A percentile compares a stretch with the other conserved stretches of the same genome.
Conservation (phyloP, 2,113 vertebrate species). For the Capreolus pygargus region DNA sequence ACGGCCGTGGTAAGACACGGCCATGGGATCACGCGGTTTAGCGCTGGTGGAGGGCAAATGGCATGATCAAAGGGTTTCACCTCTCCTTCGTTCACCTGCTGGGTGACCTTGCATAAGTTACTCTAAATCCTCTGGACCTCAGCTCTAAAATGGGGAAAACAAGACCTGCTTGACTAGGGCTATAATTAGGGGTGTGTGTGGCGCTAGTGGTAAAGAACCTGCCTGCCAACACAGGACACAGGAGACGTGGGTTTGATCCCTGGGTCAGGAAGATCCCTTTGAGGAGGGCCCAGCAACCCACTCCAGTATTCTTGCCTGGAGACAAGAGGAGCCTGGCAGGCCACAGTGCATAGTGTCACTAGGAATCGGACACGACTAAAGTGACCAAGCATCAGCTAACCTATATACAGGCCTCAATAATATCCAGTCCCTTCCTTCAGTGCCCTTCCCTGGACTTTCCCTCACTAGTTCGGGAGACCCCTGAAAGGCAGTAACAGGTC, state of each 20-base stretch:
- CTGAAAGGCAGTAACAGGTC: not conserved
- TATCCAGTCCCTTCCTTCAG: not conserved
- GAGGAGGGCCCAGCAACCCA: not conserved
- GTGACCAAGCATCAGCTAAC: not conserved
- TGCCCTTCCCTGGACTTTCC: not conserved
- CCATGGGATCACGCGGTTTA: rapidly evolving
- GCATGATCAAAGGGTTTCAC: not conserved
- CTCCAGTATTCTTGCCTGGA: not conserved
- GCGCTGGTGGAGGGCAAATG: not conserved
- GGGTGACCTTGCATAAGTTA: not conserved
- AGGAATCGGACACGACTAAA: not conserved
- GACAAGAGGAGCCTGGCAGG: not conserved
- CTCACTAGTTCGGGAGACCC: not conserved
- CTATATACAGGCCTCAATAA: not conserved
- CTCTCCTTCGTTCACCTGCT: not conserved
- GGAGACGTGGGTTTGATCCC: not conserved
- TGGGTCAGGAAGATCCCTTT: not conserved
- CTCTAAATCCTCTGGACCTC: not conserved
- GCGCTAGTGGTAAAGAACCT: not conserved
- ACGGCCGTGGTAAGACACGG: rapidly evolving
- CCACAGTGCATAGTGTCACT: not conserved
- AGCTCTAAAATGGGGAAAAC: not conserved
- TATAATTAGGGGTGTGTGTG: not conserved
- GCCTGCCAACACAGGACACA: not conserved
- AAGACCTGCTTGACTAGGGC: not conserved